Base-by-base conservation (phyloP, 1,140 invertebrate species). In the Melipona quadrifasciata region DNA sequence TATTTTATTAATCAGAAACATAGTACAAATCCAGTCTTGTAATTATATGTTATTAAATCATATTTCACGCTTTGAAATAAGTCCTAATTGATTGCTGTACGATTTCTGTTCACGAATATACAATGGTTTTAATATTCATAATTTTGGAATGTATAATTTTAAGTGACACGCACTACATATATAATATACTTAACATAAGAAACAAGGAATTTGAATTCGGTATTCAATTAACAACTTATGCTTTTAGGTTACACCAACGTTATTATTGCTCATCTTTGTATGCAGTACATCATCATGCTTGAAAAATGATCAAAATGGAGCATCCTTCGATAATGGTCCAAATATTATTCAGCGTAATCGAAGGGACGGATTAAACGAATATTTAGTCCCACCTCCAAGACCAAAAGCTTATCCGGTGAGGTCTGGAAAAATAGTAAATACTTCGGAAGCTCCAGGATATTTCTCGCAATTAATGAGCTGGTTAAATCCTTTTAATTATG, bases 401-500 rank as follows among this genome's bases (percentile, higher is more conserved):
- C 89, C 39, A 39, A 55, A 79, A 39, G 80, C 78, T n/a, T 73
- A 67, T 27, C 76, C 87, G 0, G 58, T 84, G 8, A 86, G 89
- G 74, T 74, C 89, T 21, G 87, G 86, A 55, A 86, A 89, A 80
- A 51, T 89, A 67, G 77, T 58, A 21, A 74, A 73, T 47, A 61
- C 53, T 12, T 80, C 79, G 2, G 75, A 88, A 24, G 8, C 84
- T 2, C 86, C 90, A 10, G 93, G 92, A 31, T 95, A 94, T 61
- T 91, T 95, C 53, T 87, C 91, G 1, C 87, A 84, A 71, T 81
- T 95, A 0, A 92, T 94, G 86, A 86, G 70, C 27, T 94, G 92
- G 93, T 70, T 94, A 0, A 95, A 94, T 84, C 93, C 94, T 0
- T 94, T 94, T 34, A 82, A 68, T 70, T 85, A 65, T 12, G 88